Evolutionary conservation across 2,888 invertebrate genomes (phyloP).

Genomic region (Stenichneumon culpator): DNA sequence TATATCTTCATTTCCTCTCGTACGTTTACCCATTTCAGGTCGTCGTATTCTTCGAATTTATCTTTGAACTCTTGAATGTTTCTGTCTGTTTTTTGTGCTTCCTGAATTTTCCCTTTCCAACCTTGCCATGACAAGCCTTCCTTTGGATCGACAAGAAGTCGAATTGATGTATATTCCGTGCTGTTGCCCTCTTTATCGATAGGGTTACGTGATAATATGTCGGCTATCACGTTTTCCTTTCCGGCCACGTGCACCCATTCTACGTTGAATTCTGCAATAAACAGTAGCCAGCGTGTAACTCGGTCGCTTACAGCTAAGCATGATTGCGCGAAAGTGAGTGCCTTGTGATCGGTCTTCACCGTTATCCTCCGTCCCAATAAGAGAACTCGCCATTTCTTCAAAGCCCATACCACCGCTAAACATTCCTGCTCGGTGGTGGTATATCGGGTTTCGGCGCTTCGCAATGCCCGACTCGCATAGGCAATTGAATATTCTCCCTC

Average conservation of each 20-base stretch:
- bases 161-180: neutral
- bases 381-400: too few relatives aligned
- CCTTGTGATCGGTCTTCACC: neutral
- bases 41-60: neutral
- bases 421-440: slow-evolving; percentile 37
- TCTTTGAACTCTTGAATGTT: neutral
- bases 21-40: neutral
- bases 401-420: too few relatives aligned
- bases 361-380: neutral
- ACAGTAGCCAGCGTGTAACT: slow-evolving; percentile 58
- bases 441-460: slow-evolving; percentile 34
- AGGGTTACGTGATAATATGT: slow-evolving; percentile 34
- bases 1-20: neutral
- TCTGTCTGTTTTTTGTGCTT: neutral
- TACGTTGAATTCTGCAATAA: slow-evolving; percentile 56
- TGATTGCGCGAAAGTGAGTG: neutral
- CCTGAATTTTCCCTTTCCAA: neutral
- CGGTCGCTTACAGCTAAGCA: slow-evolving; percentile 8
- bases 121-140: slow-evolving; percentile 22
- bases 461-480: slow-evolving; percentile 28
- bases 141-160: neutral
- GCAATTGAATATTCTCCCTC: slow-evolving; percentile 12
- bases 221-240: neutral
- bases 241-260: neutral
- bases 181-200: neutral